Percentiles rank a stretch among this genome's conserved stretches.
These are phyloP conservation scores for Agrochola litura DNA, from an alignment of 2,888 invertebrate species.

Conservation along the genomic window DNA sequence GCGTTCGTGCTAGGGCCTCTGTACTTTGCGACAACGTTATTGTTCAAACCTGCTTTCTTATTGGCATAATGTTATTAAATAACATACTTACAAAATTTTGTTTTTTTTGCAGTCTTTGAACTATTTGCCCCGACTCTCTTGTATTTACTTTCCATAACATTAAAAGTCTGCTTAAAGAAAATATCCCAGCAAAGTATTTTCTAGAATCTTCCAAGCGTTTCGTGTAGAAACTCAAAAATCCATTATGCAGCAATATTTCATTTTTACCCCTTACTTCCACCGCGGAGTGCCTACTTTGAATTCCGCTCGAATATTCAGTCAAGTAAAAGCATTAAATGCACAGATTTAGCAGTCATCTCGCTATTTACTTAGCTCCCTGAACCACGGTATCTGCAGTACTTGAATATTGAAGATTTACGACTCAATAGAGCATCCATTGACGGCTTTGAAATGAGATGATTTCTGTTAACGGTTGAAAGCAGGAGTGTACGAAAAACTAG, in stretches of 20 bases:
- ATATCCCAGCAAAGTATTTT: constrained; percentile 14
- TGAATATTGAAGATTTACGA: constrained; percentile 19
- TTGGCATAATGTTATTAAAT: neutral
- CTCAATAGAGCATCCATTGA: constrained; percentile 22
- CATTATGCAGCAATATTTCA: constrained; percentile 46
- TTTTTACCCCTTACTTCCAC: constrained; percentile 30
- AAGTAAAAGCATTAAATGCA: constrained; percentile 63
- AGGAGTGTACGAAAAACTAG: constrained; percentile 19
- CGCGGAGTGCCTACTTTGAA: constrained; percentile 50
- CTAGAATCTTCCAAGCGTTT: constrained; percentile 15
- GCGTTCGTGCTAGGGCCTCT: too few species aligned
- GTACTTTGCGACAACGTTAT: neutral
- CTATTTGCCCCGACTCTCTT: neutral
- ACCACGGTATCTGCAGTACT: constrained; percentile 18
- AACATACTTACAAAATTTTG: too few species aligned
- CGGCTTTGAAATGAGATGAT: constrained; percentile 13
- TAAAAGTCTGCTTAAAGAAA: neutral
- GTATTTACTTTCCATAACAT: neutral
- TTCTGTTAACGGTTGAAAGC: constrained; percentile 4
- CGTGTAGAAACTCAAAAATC: constrained; percentile 19
- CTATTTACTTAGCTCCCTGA: constrained; percentile 49
- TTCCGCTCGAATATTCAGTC: constrained; percentile 46
- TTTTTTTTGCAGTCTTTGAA: neutral
- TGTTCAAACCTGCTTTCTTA: neutral
- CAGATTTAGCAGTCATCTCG: constrained; percentile 57